Percentiles rank a stretch among this genome's conserved stretches.
These are phyloP conservation scores for Spisula subtruncata DNA, from an alignment of 2,888 invertebrate species.

Conservation along the genomic window DNA sequence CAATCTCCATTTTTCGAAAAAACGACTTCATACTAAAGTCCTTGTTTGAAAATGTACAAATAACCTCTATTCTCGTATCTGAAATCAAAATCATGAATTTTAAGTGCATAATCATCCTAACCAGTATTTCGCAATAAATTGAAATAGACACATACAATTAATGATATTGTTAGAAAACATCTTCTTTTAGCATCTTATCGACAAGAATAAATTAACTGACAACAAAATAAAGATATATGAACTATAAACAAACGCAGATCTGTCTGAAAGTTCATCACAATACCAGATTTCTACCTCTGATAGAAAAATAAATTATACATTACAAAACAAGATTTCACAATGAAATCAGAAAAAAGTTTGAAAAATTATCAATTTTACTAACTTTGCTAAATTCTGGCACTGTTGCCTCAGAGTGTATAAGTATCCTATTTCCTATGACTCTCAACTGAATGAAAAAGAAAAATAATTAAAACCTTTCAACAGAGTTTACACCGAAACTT, in stretches of 20 bases:
- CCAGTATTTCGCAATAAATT: neutral
- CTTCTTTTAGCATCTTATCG: neutral
- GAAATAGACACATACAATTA: neutral
- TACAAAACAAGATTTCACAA: neutral
- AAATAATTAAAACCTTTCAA: neutral
- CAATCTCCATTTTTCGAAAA: neutral
- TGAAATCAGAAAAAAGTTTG: neutral
- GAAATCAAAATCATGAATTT: constrained; percentile 7
- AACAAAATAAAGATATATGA: neutral
- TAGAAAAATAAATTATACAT: neutral
- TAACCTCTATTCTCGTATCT: neutral
- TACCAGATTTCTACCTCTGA: neutral
- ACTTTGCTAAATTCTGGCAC: no score
- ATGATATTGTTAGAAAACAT: neutral
- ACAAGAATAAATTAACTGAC: neutral
- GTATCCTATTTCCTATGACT: neutral
- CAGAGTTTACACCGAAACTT: neutral
- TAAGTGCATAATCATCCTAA: neutral
- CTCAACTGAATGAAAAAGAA: neutral
- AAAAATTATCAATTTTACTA: neutral
- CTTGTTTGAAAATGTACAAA: neutral
- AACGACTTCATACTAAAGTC: neutral
- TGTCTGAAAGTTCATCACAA: neutral
- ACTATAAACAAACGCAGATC: neutral
- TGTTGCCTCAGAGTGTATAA: no score